Evolutionary conservation across 2,797 vertebrate species (phyloP), one percentile per base, ranked within the genome.

Genomic region (Arrhamphus sclerolepis): DNA sequence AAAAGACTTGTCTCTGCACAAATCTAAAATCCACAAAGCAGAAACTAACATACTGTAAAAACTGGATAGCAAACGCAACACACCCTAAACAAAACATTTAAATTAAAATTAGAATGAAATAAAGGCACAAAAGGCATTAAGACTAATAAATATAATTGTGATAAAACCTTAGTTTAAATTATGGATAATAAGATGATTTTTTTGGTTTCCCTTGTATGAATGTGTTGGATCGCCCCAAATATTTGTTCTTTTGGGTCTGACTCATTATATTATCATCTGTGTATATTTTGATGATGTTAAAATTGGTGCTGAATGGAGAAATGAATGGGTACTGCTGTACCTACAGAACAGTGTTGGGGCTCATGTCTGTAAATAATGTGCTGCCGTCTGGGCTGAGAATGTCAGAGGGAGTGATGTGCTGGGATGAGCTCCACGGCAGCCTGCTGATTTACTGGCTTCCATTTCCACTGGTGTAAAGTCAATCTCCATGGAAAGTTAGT

Each of bases 401-500:
- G 90, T 94, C 91, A 89, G 91, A 91, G 89, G 86, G 87, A 93
- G 89, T 70, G 84, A 91, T 85, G 75, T 83, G 89, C 90, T 89
- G 90, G 90, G 91, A 70, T 65, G 79, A 89, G 85, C 61, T 28
- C 71, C 38, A 56, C 74, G 65, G 85, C 56, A 56, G 78, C 51
- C 74, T 58, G 67, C 89, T 95, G 94, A 95, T 96, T 96, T 96
- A 96, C 89, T 85, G 78, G 89, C 86, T 88, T 92, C 92, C 91
- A 92, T 95, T 95, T 93, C 93, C 91, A 93, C 90, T 90, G 89
- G 77, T 82, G 90, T 92, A 87, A 94, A 94, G 94, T 94, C 94
- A 94, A 92, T 93, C 91, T 93, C 92, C 78, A 85, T 82, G 86
- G 93, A 96, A 96, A 94, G 94, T 95, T 94, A 94, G 88, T 84